Base-by-base conservation (phyloP, 1,140 invertebrate genomes). In the Aphelenchoides besseyi region DNA sequence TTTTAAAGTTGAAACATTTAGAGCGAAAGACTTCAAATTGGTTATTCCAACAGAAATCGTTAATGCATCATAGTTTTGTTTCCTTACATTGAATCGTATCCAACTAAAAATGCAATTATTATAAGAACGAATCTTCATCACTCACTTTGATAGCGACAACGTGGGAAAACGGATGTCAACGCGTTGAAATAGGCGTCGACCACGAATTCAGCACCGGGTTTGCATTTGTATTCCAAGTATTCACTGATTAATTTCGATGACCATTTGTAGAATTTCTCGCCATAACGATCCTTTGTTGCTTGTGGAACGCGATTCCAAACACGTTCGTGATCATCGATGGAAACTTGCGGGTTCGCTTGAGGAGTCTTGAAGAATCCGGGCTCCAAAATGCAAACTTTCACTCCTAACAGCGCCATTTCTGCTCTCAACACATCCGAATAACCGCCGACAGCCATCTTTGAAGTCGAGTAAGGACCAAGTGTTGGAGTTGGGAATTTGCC, bases 101-200 rank as follows among this genome's bases (percentile, higher is more conserved):
- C 41, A 48, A 48, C 23, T 23, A 12, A 48, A 12, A 48, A 16
- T 16, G 23, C 41, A 12, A 48, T 48, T 48, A 48, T 23, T 48
- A 23, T 23, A 48, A 48, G 23, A 48, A 48, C n/a, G n/a, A n/a
- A n/a, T n/a, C n/a, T n/a, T n/a, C n/a, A n/a, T 48, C 12, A 23
- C 41, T 48, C 41, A 48, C 41, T 61, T 59, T 69, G 67, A 71
- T 69, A 69, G 59, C 67, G 59, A 29, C 61, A 16, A 18, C 67
- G 64, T 12, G 67, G 67, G 61, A 69, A 69, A 1, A 71, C 29
- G 23, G 67, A 69, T 1, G 67, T 69, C 16, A 69, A 16, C n/a
- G 67, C 67, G 64, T 69, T 69, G 67, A 29, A 69, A 37, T 69
- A 69, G n/a, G 67, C 67, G 1, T 69, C 67, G 26, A 69, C 67